These are phyloP conservation scores for Torymus texanus DNA, from an alignment of 2,888 invertebrate species.

Conservation along the genomic window DNA sequence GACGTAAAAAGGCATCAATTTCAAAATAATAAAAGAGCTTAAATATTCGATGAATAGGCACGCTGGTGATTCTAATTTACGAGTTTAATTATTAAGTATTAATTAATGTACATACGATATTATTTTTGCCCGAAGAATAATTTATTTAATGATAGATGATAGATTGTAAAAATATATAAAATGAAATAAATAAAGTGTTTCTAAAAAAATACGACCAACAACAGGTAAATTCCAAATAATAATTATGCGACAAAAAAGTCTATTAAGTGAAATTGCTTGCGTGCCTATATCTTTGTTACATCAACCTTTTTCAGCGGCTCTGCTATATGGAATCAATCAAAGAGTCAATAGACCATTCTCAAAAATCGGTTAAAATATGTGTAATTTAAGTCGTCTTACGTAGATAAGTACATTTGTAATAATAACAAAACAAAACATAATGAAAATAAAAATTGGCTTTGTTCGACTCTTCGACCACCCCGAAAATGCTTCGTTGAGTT, in stretches of 20 bases:
- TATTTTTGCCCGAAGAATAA: conserved; percentile 22
- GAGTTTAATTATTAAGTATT: not conserved
- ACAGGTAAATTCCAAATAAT: no score
- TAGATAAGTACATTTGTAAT: conserved; percentile 1
- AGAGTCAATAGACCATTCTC: conserved; percentile 15
- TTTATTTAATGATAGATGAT: conserved; percentile 15
- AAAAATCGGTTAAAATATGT: conserved; percentile 9
- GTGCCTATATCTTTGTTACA: conserved; percentile 28
- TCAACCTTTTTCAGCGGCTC: conserved; percentile 18
- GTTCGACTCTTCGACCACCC: conserved; percentile 1
- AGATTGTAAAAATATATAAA: conserved; percentile 24
- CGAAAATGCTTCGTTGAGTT: conserved; percentile 41
- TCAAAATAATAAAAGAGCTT: conserved; percentile 33
- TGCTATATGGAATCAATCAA: conserved; percentile 12
- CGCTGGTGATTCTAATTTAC: conserved; percentile 6
- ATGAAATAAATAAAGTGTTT: conserved; percentile 11
- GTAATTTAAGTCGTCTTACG: conserved; percentile 5
- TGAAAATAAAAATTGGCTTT: conserved; percentile 20
- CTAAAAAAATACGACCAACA: no score
- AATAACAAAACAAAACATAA: not conserved
- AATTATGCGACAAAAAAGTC: no score
- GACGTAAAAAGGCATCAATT: conserved; percentile 15
- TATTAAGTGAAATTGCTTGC: conserved; percentile 25
- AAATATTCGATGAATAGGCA: conserved; percentile 27
- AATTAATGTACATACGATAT: conserved; percentile 1